Evolutionary conservation across 2,797 vertebrate species (phyloP).

Genomic region (Simalia tracyae): DNA sequence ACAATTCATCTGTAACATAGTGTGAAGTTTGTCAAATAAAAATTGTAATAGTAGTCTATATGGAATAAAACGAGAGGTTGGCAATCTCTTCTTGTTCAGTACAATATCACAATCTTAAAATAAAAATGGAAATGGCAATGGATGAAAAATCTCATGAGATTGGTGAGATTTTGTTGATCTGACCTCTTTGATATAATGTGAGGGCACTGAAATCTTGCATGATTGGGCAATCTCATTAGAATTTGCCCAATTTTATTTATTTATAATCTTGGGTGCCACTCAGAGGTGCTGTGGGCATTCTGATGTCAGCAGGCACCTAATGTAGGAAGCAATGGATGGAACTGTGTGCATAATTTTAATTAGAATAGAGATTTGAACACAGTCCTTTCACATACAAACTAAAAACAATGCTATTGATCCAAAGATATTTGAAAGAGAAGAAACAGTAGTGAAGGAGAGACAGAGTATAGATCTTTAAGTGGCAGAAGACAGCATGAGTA

Average conservation of each 20-base stretch:
- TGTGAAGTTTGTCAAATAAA: background rate
- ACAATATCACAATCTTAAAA: background rate
- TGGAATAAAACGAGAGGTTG: background rate
- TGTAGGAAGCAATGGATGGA: background rate
- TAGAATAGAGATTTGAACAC: background rate
- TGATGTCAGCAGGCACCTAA: background rate
- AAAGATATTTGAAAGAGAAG: background rate
- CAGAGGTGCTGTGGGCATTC: background rate
- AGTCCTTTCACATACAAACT: background rate
- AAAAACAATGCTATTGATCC: too few relatives aligned
- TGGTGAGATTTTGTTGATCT: background rate
- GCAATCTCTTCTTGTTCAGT: background rate
- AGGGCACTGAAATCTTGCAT: background rate
- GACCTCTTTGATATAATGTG: background rate
- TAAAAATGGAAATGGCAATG: background rate
- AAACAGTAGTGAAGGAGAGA: background rate
- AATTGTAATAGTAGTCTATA: background rate
- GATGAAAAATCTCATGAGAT: background rate
- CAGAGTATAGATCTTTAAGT: slow-evolving; percentile 28
- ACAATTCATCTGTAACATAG: background rate
- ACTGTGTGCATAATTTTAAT: background rate
- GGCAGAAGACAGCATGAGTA: slow-evolving; percentile 18
- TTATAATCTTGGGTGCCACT: background rate
- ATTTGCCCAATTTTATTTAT: background rate
- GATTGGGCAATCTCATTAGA: background rate